A percentile compares a stretch with the other conserved stretches of the same genome.
These are phyloP conservation scores for Alentia gelatinosa DNA, from an alignment of 2,888 invertebrate species.

Conservation along the genomic window DNA sequence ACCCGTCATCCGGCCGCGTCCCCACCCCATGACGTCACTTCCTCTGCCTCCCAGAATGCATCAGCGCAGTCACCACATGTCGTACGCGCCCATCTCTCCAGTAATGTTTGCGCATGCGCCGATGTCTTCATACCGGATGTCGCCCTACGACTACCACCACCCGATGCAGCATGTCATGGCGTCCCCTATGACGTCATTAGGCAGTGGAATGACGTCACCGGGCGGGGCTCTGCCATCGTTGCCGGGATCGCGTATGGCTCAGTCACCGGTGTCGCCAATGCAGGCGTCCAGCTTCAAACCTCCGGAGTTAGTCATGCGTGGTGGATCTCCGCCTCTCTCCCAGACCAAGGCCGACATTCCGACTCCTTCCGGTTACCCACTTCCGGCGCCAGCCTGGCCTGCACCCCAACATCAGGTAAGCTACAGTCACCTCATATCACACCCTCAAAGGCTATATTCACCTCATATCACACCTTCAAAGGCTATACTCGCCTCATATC, in stretches of 20 bases:
- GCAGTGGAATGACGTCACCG: constrained; percentile 11
- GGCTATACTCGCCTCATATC: too few relatives aligned
- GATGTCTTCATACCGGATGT: constrained; percentile 38
- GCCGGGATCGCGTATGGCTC: not conserved
- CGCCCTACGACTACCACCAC: constrained; percentile 26
- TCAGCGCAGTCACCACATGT: not conserved
- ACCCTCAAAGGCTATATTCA: too few relatives aligned
- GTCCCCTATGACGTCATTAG: not conserved
- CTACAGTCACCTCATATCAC: not conserved
- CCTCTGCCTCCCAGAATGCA: constrained; percentile 1
- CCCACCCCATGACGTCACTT: constrained; percentile 27
- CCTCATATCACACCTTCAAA: too few relatives aligned
- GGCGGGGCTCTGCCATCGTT: not conserved
- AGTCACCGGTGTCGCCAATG: constrained; percentile 26
- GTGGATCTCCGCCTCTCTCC: not conserved
- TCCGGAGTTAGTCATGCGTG: constrained; percentile 45
- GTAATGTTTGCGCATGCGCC: constrained; percentile 44
- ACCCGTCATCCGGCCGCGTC: constrained; percentile 22
- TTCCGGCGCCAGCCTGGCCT: not conserved
- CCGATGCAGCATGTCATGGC: not conserved
- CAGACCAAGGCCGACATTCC: constrained; percentile 28
- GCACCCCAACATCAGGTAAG: constrained; percentile 34
- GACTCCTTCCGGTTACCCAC: not conserved
- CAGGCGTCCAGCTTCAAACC: constrained; percentile 33
- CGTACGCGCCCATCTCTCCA: constrained; percentile 32